Conservation (phyloP, 2,888 invertebrate genomes). For the Athalia circularis region DNA sequence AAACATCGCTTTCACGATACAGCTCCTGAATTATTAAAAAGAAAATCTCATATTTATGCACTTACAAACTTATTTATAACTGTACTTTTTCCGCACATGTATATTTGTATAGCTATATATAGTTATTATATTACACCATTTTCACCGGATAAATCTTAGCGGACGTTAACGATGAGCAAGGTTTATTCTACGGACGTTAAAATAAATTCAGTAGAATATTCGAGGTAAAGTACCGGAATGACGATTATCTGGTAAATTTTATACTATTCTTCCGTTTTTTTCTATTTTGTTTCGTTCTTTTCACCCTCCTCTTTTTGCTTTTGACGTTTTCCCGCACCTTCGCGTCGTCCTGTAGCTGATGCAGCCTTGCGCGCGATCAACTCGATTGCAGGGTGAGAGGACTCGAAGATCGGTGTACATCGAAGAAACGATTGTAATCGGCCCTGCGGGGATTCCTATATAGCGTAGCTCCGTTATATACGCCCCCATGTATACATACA, state of each 20-base stretch:
- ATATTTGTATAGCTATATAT: too few species aligned
- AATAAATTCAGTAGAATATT: too few species aligned
- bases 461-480: background rate
- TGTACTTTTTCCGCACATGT: background rate
- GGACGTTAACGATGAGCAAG: too few species aligned
- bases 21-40: slow-evolving; percentile 10
- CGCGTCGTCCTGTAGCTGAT: background rate
- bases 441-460: slow-evolving; percentile 6
- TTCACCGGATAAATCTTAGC: too few species aligned
- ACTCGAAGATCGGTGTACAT: slow-evolving; percentile 19
- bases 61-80: slow-evolving; percentile 23
- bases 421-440: slow-evolving; percentile 37
- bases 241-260: too few species aligned
- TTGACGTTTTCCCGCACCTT: background rate
- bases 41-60: slow-evolving; percentile 28
- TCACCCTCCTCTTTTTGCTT: background rate
- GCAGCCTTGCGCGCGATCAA: background rate
- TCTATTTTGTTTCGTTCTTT: background rate
- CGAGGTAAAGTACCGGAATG: too few species aligned
- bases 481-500: background rate
- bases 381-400: background rate
- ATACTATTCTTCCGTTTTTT: too few species aligned
- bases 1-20: background rate
- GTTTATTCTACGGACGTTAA: too few species aligned
- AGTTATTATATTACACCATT: too few species aligned